Percentiles rank a stretch among this genome's conserved stretches.
These are phyloP conservation scores for Andrena minutula DNA, from an alignment of 2,888 invertebrate species.

Conservation along the genomic window DNA sequence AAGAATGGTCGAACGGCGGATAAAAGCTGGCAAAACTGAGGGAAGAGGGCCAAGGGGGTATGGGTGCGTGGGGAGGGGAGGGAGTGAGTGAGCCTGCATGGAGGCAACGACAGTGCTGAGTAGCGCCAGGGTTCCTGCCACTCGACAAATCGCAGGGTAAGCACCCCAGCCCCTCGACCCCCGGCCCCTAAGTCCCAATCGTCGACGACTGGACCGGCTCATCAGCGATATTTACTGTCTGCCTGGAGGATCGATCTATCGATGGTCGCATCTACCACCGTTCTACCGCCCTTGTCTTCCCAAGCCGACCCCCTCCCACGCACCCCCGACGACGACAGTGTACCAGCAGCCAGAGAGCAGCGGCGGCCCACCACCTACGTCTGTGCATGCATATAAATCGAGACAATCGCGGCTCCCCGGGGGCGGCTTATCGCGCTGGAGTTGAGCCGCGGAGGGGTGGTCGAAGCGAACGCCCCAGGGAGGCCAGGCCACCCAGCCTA, in stretches of 20 bases:
- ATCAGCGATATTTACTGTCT: slow-evolving; percentile 82
- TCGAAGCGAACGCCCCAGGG: slow-evolving; percentile 58
- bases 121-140: slow-evolving; percentile 65
- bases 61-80: background rate
- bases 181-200: slow-evolving; percentile 59
- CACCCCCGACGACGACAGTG: slow-evolving; percentile 26
- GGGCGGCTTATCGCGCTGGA: slow-evolving; percentile 80
- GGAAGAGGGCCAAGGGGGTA: background rate
- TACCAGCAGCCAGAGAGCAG: slow-evolving; percentile 32
- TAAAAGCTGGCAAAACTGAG: slow-evolving; percentile 36
- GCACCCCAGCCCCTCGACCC: slow-evolving; percentile 56
- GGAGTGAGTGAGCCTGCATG: slow-evolving; percentile 14
- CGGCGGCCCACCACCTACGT: slow-evolving; percentile 63
- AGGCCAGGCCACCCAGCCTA: slow-evolving; percentile 56
- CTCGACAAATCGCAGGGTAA: slow-evolving; percentile 76
- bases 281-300: slow-evolving; percentile 41
- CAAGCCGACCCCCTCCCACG: slow-evolving; percentile 5
- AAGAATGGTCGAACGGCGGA: slow-evolving; percentile 49
- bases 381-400: slow-evolving; percentile 78
- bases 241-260: slow-evolving; percentile 76
- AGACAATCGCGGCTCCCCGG: slow-evolving; percentile 81
- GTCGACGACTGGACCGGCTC: slow-evolving; percentile 73
- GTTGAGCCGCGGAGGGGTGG: slow-evolving; percentile 49
- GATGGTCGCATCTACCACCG: slow-evolving; percentile 58
- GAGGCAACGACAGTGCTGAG: slow-evolving; percentile 53